Evolutionary conservation across 2,113 vertebrate species (phyloP), one percentile per base, ranked within the genome.

Genomic region (Tragulus kanchil): DNA sequence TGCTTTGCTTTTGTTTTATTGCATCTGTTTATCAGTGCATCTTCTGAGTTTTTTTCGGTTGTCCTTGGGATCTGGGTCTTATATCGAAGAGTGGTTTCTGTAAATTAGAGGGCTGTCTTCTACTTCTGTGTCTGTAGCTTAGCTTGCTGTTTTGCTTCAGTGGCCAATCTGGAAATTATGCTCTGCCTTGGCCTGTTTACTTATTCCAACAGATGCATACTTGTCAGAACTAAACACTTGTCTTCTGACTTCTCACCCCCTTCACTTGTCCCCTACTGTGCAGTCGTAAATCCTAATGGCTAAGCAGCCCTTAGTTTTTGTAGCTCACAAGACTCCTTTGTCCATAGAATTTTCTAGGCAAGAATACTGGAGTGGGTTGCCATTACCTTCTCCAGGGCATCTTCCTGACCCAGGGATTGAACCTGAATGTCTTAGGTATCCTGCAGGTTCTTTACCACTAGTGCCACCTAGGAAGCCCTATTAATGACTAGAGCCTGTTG

Each of bases 401-500:
- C n/a, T n/a, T n/a, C n/a, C n/a, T n/a, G n/a, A n/a, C n/a, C n/a
- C n/a, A 36, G 36, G 36, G 36, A 36, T 36, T 36, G 36, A 36
- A 36, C 36, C 36, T 36, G 36, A 36, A 36, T 36, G 36, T 36
- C 36, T 36, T 36, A 36, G 36, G 36, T 36, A 36, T 36, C 36
- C 36, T 36, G 36, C 36, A 36, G 36, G 36, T 36, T 36, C 36
- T 36, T 36, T 36, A 36, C 36, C 36, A 36, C 36, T 36, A 36
- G 36, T 36, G 36, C 36, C 36, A 36, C 36, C 36, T 36, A 36
- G 36, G 36, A 36, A 36, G 36, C 36, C 36, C 36, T 36, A 36
- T 36, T 36, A 58, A 25, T 89, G 48, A 95, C 15, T 45, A 64
- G 28, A 95, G 4, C 23, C 31, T 91, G 3, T 90, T 96, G 12